Conservation (phyloP, 2,797 vertebrate genomes). For the Typhlichthys eigenmanni region DNA sequence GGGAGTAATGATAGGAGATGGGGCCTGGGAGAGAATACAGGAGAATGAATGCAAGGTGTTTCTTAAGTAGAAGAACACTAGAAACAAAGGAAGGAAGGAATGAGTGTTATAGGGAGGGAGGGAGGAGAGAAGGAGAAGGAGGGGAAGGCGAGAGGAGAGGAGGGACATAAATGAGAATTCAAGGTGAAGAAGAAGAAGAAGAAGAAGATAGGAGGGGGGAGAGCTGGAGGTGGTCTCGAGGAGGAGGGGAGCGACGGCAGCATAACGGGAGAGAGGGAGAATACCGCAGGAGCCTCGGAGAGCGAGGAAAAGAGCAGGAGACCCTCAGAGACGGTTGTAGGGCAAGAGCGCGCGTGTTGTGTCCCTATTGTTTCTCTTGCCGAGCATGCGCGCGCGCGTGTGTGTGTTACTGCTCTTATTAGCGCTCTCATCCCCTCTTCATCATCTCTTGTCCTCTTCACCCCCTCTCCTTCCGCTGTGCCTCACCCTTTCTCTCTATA, state of each 20-base stretch:
- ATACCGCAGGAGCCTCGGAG: conserved; percentile 16
- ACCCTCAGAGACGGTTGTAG: too few relatives aligned
- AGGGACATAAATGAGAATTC: not conserved
- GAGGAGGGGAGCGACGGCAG: conserved; percentile 6
- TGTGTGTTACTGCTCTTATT: conserved; percentile 40
- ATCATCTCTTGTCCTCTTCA: conserved; percentile 38
- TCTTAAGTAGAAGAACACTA: conserved; percentile 1
- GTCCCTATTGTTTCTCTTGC: not conserved
- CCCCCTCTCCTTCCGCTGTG: conserved; percentile 11
- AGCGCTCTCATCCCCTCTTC: conserved; percentile 33
- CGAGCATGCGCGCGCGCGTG: conserved; percentile 2
- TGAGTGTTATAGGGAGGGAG: conserved; percentile 12
- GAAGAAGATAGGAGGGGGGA: too few relatives aligned
- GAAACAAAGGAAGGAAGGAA: not conserved
- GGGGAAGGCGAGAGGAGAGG: too few relatives aligned
- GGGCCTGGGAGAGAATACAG: conserved; percentile 14
- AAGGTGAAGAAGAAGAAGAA: not conserved
- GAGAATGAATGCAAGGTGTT: conserved; percentile 3
- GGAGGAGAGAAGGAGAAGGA: too few relatives aligned
- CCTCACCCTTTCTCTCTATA: conserved; percentile 10
- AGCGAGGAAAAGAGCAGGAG: not conserved
- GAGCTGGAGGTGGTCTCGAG: not conserved
- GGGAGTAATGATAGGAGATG: not conserved
- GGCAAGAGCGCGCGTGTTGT: too few relatives aligned
- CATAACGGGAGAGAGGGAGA: conserved; percentile 18